These are phyloP conservation scores for Meta bourneti DNA, from an alignment of 2,888 invertebrate species.

Conservation along the genomic window DNA sequence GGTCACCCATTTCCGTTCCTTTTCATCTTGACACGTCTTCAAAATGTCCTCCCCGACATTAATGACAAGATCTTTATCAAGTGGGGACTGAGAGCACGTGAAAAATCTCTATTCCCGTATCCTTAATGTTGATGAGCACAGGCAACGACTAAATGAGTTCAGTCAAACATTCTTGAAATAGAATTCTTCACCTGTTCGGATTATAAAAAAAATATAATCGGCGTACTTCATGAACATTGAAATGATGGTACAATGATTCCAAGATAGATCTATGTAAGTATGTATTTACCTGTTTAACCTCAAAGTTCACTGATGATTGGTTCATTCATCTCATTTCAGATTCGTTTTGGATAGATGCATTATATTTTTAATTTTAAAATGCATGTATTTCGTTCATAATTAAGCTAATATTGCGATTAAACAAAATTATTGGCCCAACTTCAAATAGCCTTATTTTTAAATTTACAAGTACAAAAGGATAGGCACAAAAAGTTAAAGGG, in stretches of 20 bases:
- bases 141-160: neutral
- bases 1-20: neutral
- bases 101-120: constrained; percentile 3
- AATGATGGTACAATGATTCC: neutral
- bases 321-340: too few relatives aligned
- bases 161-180: constrained; percentile 6
- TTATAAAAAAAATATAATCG: neutral
- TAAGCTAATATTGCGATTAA: too few relatives aligned
- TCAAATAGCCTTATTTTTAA: too few relatives aligned
- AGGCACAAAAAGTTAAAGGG: too few relatives aligned
- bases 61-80: constrained; percentile 38
- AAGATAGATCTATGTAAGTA: neutral
- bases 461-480: too few relatives aligned
- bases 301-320: too few relatives aligned
- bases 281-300: too few relatives aligned
- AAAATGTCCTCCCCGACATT: neutral
- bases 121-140: neutral
- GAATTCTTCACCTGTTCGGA: neutral
- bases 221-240: neutral
- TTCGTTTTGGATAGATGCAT: too few relatives aligned
- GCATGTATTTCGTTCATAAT: too few relatives aligned
- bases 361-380: too few relatives aligned
- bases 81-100: neutral
- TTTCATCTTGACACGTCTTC: neutral
- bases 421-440: too few relatives aligned